These are phyloP conservation scores for Lates calcarifer DNA, from an alignment of 2,113 vertebrate genomes.

Conservation along the genomic window DNA sequence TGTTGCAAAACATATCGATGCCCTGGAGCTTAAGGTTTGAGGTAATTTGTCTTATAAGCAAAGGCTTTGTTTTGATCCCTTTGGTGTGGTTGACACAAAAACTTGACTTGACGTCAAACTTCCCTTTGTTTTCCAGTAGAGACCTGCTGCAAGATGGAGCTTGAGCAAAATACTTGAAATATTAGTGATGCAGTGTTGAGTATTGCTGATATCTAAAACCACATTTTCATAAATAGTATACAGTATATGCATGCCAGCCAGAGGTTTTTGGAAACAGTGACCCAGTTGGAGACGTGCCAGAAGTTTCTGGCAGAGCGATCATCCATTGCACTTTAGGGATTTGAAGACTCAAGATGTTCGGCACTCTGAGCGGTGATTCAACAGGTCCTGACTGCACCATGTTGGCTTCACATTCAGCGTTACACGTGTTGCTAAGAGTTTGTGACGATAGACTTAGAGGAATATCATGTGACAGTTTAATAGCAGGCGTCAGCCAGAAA, in stretches of 20 bases:
- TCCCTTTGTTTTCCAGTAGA: background rate
- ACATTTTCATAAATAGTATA: background rate
- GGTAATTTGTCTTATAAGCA: background rate
- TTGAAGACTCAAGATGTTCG: background rate
- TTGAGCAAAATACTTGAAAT: background rate
- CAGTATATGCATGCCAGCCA: background rate
- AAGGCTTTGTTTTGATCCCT: background rate
- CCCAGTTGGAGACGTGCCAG: constrained; percentile 3
- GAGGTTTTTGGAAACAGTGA: background rate
- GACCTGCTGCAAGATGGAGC: background rate
- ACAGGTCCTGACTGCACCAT: background rate
- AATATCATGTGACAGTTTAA: background rate
- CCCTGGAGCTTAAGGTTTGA: background rate
- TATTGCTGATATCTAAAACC: too few species aligned
- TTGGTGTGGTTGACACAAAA: background rate
- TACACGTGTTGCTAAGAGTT: background rate
- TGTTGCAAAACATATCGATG: background rate
- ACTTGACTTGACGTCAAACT: too few species aligned
- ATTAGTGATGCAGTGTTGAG: background rate
- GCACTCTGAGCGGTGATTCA: background rate
- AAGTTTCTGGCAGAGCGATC: background rate
- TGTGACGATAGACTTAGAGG: background rate
- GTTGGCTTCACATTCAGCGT: background rate
- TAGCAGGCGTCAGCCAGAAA: too few species aligned
- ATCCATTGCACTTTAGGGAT: background rate